phyloP scores from a whole-genome alignment of 2,888 invertebrate genomes.

The Eupelmus urozonus region DNA sequence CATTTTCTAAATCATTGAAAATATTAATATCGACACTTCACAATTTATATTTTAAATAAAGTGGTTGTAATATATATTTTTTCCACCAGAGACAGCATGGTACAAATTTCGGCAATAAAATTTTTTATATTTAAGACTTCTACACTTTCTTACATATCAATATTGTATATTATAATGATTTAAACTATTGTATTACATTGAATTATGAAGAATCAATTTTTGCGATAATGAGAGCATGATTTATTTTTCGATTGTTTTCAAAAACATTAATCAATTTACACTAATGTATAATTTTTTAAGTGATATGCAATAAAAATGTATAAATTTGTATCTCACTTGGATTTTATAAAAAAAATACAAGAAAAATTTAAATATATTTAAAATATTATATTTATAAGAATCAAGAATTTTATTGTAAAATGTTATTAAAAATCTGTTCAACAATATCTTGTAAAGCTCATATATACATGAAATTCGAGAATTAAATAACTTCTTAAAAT shows the following conservation, averaged over 20 bases:
- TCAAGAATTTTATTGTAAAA: constrained; percentile 45
- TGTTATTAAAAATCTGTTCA: constrained; percentile 34
- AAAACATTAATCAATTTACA: neutral
- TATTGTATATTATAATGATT: constrained; percentile 20
- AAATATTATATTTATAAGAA: constrained; percentile 41
- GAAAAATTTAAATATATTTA: constrained; percentile 28
- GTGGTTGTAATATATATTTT: constrained; percentile 20
- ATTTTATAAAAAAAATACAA: constrained; percentile 1
- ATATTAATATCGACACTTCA: neutral
- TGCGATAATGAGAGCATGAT: constrained; percentile 4
- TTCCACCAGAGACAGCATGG: constrained; percentile 10
- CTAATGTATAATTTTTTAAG: constrained; percentile 12
- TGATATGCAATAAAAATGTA: constrained; percentile 46
- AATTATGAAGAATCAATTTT: constrained; percentile 9
- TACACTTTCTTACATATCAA: constrained; percentile 22
- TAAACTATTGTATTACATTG: neutral
- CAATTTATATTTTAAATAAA: too few species aligned
- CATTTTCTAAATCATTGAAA: neutral
- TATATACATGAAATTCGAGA: constrained; percentile 39
- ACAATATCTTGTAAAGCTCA: constrained; percentile 44
- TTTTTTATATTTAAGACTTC: constrained; percentile 24
- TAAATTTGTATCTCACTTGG: constrained; percentile 28
- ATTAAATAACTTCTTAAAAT: constrained; percentile 47
- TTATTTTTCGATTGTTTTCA: constrained; percentile 17
- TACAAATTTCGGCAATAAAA: constrained; percentile 36